Conservation (phyloP, 2,888 invertebrate genomes). For the Drosophila mimetica region DNA sequence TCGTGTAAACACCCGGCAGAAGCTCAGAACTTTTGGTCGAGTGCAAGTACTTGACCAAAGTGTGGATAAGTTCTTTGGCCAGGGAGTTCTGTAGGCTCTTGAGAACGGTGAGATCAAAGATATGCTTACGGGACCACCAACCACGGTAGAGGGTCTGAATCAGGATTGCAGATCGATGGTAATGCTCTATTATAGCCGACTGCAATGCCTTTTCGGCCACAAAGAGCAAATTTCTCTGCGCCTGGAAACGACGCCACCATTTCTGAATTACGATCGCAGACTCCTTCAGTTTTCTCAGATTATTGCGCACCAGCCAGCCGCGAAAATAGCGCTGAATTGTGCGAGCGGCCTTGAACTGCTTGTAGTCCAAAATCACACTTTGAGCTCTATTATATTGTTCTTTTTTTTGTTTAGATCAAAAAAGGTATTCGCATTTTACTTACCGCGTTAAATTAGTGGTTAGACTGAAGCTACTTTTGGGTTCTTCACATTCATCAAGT, state of each 20-base stretch:
- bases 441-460: not conserved
- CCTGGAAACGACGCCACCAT: constrained; percentile 64
- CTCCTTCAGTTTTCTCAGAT: not conserved
- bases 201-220: constrained; percentile 53
- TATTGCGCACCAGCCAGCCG: constrained; percentile 56
- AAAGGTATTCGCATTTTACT: not conserved
- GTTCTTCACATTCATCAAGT: not conserved
- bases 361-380: constrained; percentile 62
- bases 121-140: constrained; percentile 70
- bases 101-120: constrained; percentile 67
- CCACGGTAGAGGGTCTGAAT: constrained; percentile 81
- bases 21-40: constrained; percentile 54
- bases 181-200: constrained; percentile 33
- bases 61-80: constrained; percentile 65
- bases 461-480: not conserved
- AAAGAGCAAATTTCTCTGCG: constrained; percentile 12
- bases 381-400: constrained; percentile 45
- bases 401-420: too few species aligned
- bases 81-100: constrained; percentile 50
- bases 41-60: constrained; percentile 70
- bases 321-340: constrained; percentile 70
- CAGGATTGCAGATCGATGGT: constrained; percentile 45
- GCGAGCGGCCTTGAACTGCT: constrained; percentile 75
- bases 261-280: constrained; percentile 66
- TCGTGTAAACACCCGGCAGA: constrained; percentile 74